Conservation (phyloP, 2,888 invertebrate genomes). For the Sesamia inferens region DNA sequence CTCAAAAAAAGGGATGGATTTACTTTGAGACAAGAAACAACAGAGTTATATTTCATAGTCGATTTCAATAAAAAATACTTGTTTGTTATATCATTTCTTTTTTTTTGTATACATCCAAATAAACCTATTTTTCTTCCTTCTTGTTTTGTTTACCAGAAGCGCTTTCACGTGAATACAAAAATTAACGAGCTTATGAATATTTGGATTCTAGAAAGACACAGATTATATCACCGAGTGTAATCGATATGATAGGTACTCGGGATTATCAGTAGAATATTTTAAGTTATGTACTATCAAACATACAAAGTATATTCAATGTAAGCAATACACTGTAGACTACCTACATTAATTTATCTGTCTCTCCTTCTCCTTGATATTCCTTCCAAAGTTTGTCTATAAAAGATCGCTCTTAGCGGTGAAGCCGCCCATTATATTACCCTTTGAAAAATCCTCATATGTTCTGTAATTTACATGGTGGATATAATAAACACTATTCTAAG, state of each 20-base stretch:
- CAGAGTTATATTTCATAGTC: neutral
- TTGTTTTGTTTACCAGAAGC: neutral
- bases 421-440: no score
- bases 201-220: neutral
- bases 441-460: no score
- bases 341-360: no score
- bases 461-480: no score
- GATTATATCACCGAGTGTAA: neutral
- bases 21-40: neutral
- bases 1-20: slow-evolving; percentile 5
- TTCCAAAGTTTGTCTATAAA: no score
- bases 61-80: neutral
- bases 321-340: no score
- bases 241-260: neutral
- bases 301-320: no score
- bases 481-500: neutral
- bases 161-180: neutral
- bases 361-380: no score
- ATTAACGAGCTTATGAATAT: neutral
- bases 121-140: neutral
- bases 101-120: neutral
- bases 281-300: no score
- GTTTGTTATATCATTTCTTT: neutral
- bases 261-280: neutral
- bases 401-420: no score